These are phyloP conservation scores for Nothoprocta pentlandii DNA, from an alignment of 2,113 vertebrate genomes.

Conservation along the genomic window DNA sequence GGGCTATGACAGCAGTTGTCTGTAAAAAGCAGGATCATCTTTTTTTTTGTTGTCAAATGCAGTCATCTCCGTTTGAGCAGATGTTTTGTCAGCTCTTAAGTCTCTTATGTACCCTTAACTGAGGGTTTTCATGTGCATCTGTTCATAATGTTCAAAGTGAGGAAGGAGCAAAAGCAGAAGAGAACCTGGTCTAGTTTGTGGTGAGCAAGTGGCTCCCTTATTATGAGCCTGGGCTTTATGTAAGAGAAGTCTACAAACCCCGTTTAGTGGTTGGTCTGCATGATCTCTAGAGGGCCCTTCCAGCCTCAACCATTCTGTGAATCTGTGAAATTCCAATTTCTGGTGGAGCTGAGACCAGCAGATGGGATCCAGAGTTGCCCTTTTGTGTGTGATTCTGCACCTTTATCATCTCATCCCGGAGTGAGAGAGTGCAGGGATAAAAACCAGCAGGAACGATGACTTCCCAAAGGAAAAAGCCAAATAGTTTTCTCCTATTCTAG, in stretches of 20 bases:
- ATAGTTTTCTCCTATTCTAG: neutral
- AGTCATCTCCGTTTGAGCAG: neutral
- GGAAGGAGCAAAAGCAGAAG: neutral
- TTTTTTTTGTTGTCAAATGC: neutral
- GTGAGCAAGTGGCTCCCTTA: rapidly evolving
- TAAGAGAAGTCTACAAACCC: neutral
- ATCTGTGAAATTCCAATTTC: neutral
- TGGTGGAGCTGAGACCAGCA: neutral
- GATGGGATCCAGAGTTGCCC: neutral
- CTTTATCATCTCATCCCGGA: neutral
- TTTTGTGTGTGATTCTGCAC: neutral
- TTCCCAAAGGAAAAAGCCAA: neutral
- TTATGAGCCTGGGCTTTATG: neutral
- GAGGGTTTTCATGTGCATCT: neutral
- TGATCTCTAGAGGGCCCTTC: no score
- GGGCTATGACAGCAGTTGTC: slow-evolving; percentile 15
- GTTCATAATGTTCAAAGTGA: neutral
- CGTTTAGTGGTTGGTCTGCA: neutral
- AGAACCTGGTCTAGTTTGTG: neutral
- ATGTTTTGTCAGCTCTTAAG: neutral
- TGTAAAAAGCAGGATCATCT: neutral
- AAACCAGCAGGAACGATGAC: neutral
- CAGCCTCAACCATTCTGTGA: no score
- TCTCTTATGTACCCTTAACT: neutral
- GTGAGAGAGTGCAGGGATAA: neutral